Conservation (phyloP, 1,140 invertebrate genomes). For the Laupala kohalensis region DNA sequence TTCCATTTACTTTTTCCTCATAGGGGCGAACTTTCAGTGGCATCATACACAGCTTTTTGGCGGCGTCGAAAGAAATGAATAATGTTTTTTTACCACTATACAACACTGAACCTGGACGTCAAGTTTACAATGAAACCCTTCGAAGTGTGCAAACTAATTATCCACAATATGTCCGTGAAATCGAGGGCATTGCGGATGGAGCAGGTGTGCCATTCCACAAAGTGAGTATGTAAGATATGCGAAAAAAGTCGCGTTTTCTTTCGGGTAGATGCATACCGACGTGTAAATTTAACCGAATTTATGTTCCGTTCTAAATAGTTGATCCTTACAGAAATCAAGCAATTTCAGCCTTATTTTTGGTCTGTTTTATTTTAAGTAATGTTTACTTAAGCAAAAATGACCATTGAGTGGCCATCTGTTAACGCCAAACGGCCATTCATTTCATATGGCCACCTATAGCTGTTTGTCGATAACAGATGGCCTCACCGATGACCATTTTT, state of each 20-base stretch:
- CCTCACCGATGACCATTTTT: no score
- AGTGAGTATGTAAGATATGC: constrained; percentile 29
- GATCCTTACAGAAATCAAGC: no score
- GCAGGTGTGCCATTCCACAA: constrained; percentile 68
- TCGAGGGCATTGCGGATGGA: constrained; percentile 73
- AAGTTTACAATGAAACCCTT: constrained; percentile 60
- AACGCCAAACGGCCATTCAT: no score
- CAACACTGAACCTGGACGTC: constrained; percentile 46
- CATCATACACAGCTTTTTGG: constrained; percentile 56
- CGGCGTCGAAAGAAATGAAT: constrained; percentile 44
- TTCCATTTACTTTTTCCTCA: constrained; percentile 21
- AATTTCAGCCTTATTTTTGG: not conserved
- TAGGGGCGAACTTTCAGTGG: constrained; percentile 64
- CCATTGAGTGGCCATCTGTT: no score
- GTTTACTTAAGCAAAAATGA: no score
- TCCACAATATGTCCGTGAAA: constrained; percentile 67
- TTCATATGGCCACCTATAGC: no score
- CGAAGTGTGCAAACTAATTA: constrained; percentile 48
- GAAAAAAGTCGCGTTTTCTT: no score
- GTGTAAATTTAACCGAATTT: no score
- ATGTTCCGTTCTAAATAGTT: no score
- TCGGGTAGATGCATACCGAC: no score
- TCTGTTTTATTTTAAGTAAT: not conserved
- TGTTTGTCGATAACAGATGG: no score
- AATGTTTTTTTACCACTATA: constrained; percentile 55